A percentile compares a stretch with the other conserved stretches of the same genome.
These are phyloP conservation scores for Platycnemis pennipes DNA, from an alignment of 2,888 invertebrate species.

Conservation along the genomic window DNA sequence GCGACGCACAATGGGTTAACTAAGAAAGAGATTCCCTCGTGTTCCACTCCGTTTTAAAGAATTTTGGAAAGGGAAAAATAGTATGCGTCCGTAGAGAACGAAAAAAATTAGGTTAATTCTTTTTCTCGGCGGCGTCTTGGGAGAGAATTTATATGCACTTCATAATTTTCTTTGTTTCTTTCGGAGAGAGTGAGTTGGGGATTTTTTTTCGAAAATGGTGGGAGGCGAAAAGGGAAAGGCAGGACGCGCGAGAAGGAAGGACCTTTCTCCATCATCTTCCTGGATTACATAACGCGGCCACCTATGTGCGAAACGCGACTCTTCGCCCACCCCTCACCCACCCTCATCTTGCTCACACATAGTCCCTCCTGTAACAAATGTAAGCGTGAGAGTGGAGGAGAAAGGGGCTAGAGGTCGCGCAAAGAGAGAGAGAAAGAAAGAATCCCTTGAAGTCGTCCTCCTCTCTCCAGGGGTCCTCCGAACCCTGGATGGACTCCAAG, in stretches of 20 bases:
- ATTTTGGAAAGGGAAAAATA: background rate
- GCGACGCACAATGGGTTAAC: background rate
- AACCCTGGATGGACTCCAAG: background rate
- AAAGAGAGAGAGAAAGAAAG: background rate
- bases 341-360: too few species aligned
- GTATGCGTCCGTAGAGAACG: background rate
- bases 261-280: background rate
- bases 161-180: conserved; percentile 6
- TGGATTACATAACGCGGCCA: too few species aligned
- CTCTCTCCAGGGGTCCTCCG: background rate
- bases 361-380: background rate
- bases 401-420: too few species aligned
- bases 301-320: too few species aligned
- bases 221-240: background rate
- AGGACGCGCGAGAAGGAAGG: background rate
- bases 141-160: conserved; percentile 8
- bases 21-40: conserved; percentile 3
- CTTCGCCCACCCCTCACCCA: too few species aligned
- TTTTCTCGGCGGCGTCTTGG: background rate
- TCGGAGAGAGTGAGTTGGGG: background rate
- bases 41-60: background rate
- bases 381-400: background rate
- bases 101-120: conserved; percentile 4
- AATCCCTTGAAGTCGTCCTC: background rate
- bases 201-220: background rate